Evolutionary conservation across 2,797 vertebrate species (phyloP).

Genomic region (Xerus rutilus): DNA sequence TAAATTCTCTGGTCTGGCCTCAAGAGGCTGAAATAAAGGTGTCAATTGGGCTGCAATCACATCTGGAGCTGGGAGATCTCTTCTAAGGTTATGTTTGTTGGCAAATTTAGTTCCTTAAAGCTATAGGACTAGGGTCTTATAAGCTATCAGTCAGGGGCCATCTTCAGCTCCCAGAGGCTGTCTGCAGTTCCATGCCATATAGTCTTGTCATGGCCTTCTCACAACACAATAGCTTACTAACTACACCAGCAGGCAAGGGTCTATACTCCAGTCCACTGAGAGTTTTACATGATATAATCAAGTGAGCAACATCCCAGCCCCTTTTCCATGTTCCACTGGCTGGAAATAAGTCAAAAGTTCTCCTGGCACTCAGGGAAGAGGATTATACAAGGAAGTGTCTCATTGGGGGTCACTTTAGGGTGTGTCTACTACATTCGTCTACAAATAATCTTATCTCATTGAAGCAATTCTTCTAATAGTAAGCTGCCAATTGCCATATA

Average conservation of each 20-base stretch:
- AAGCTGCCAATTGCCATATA: slow-evolving; percentile 1
- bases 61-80: background rate
- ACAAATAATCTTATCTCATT: slow-evolving; percentile 44
- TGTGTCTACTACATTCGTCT: background rate
- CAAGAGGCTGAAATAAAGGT: background rate
- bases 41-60: background rate
- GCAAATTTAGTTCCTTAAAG: background rate
- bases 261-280: background rate
- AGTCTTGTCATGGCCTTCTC: background rate
- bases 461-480: background rate
- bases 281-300: background rate
- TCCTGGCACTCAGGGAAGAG: background rate
- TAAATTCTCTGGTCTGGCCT: background rate
- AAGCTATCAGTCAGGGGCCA: background rate
- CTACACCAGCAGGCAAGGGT: background rate
- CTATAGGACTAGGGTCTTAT: background rate
- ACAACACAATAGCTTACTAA: background rate
- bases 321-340: background rate
- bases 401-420: background rate
- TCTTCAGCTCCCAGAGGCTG: background rate
- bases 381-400: slow-evolving; percentile 10
- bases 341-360: slow-evolving; percentile 5
- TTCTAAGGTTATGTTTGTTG: background rate
- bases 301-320: background rate
- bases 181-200: background rate